Base-by-base conservation (phyloP, 1,140 invertebrate species). In the Aphaenogaster rudis region DNA sequence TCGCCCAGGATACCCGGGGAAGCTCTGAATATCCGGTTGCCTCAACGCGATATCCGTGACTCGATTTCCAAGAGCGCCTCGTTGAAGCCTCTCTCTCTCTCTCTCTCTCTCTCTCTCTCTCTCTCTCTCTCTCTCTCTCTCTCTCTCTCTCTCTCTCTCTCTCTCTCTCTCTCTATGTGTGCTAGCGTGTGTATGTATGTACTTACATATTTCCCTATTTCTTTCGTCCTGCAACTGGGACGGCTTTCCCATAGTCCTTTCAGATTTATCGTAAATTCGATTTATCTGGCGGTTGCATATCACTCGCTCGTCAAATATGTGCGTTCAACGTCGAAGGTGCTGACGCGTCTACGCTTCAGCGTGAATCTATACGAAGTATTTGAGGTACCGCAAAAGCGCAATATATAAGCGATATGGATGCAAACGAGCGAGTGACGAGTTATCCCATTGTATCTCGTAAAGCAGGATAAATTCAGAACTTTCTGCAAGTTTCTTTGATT, bases 41-140 rank as follows among this genome's bases (percentile, higher is more conserved):
- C 88, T 88, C 91, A 91, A 94, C 91, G 92, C 93, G 93, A 94
- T 94, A 94, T 94, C 91, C 94, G 93, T 94, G 93, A 94, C 93
- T 94, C 92, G 92, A 94, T 94, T 94, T 92, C 86, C 92, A 89
- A 94, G 92, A 92, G 90, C 92, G 57, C 42, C 81, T 84, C 86
- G 71, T 82, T 92, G 88, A 84, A 74, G 52, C 50, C 48, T 88
- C 77, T 84, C 33, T 17, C 17, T 15, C 28, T 6, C 28, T 11
- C 11, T 63, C 59, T 33, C 13, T 6, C 15, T 39, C 61, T 15
- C 33, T n/a, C 63, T 36, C 63, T 39, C 9, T 39, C 64, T 45
- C 9, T 45, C 0, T 67, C 8, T 42, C 17, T 42, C 17, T 11
- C 21, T 21, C 21, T 21, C 21, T 21, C 21, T 21, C 17, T 42